Conservation (phyloP, 2,888 invertebrate genomes). For the Eristalis pertinax region DNA sequence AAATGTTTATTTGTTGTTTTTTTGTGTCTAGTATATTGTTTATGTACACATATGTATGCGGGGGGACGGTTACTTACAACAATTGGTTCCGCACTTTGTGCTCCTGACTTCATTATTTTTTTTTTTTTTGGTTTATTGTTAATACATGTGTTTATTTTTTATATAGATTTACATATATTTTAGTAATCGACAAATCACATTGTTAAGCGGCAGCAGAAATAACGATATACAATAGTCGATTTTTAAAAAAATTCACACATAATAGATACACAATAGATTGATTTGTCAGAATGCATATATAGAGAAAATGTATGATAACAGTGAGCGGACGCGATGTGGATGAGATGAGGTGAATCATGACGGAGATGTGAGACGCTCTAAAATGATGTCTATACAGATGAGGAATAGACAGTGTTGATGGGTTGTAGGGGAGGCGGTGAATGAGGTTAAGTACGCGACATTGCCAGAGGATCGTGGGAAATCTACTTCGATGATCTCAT, state of each 20-base stretch:
- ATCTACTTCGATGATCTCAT: too few species aligned
- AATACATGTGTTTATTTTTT: slow-evolving; percentile 73
- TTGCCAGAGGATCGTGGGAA: background rate
- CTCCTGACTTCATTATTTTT: slow-evolving; percentile 85
- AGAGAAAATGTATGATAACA: slow-evolving; percentile 24
- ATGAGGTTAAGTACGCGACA: background rate
- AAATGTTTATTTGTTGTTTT: slow-evolving; percentile 13
- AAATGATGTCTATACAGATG: background rate
- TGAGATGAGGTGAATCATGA: background rate
- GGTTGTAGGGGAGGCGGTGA: slow-evolving; percentile 2
- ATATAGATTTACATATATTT: slow-evolving; percentile 70
- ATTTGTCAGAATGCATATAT: slow-evolving; percentile 33
- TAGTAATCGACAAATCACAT: slow-evolving; percentile 73
- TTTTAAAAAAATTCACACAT: slow-evolving; percentile 67
- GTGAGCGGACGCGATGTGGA: slow-evolving; percentile 25
- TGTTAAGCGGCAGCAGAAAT: slow-evolving; percentile 71
- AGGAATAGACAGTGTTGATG: background rate
- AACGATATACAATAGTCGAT: slow-evolving; percentile 69
- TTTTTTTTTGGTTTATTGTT: slow-evolving; percentile 73
- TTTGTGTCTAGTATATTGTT: slow-evolving; percentile 31
- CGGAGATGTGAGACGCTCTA: background rate
- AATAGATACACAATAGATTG: slow-evolving; percentile 31
- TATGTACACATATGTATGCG: slow-evolving; percentile 57
- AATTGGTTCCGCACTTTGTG: slow-evolving; percentile 95
- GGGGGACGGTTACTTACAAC: slow-evolving; percentile 89